Conservation (phyloP, 2,113 vertebrate genomes). For the Mustelus asterias region DNA sequence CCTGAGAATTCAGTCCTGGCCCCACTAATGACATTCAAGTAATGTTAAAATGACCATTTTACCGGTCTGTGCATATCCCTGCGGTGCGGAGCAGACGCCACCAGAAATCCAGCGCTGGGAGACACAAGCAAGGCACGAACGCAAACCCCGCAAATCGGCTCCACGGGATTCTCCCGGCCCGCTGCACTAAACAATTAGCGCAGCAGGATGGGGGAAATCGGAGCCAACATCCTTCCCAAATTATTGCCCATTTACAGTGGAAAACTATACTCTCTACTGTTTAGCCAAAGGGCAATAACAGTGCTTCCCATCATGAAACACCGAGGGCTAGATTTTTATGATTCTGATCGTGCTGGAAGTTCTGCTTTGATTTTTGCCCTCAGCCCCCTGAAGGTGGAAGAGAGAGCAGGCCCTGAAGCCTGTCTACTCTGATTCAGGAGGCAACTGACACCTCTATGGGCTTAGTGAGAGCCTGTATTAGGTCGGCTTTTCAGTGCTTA, state of each 20-base stretch:
- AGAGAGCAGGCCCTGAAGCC: not conserved
- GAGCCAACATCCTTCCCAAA: not conserved
- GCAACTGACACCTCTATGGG: not conserved
- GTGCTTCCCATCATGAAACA: not conserved
- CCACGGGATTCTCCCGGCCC: too few species aligned
- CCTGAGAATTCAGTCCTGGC: too few species aligned
- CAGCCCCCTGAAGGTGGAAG: not conserved
- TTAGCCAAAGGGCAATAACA: not conserved
- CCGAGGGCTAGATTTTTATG: not conserved
- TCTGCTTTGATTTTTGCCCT: not conserved
- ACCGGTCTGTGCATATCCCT: too few species aligned
- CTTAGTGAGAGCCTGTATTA: not conserved
- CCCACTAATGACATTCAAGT: too few species aligned
- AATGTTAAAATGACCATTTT: too few species aligned
- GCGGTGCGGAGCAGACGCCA: too few species aligned
- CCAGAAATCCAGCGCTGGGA: too few species aligned
- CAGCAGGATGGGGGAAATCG: too few species aligned
- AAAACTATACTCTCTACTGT: not conserved
- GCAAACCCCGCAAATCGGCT: too few species aligned
- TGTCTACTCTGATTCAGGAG: not conserved
- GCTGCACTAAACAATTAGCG: too few species aligned
- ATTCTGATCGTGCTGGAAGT: not conserved
- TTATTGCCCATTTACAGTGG: not conserved
- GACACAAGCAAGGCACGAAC: too few species aligned
- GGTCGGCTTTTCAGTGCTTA: not conserved